Evolutionary conservation across 2,797 vertebrate species (phyloP), one percentile per base, ranked within the genome.

Genomic region (Sibirionetta formosa): DNA sequence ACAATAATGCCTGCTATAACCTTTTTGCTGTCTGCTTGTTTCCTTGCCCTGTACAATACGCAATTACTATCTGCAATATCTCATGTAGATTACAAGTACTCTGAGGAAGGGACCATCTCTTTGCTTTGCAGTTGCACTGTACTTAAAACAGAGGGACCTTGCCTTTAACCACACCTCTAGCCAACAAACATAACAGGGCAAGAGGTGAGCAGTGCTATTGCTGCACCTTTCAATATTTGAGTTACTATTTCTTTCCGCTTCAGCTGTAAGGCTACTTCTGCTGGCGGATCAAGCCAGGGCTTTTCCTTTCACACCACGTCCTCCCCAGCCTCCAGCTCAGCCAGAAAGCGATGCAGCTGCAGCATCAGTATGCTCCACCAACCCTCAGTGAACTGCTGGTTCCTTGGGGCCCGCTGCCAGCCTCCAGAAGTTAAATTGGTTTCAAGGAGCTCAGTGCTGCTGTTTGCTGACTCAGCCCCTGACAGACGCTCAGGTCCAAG

Each of bases 401-500:
- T 94, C 54, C 72, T 69, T 5, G 2, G 42, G 64, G 63, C 36
- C 9, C 2, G 38, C 65, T 91, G 69, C 72, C 82, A 83, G 57
- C 65, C 72, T 86, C 50, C 69, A 71, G 36, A 86, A 90, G 23
- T 69, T 86, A 61, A 88, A 93, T 81, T 61, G 75, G n/a, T 90
- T 90, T 83, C 66, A 33, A 53, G 60, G 53, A 90, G 51, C 79
- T 77, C 38, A 56, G 54, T 33, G 33, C 58, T 90, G 48, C 6
- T 33, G 27, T 86, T 88, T 58, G 81, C 94, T 95, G 84, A 89
- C 56, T 88, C 86, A 90, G 71, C 4, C 56, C 40, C 51, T 4
- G 3, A 20, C 22, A 92, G 78, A 72, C 42, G 20, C 48, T 70
- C 38, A 24, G 19, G 57, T 90, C 56, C 58, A 77, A 89, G 61